Conservation (phyloP, 1,140 invertebrate species). For the Drosophila arizonae region DNA sequence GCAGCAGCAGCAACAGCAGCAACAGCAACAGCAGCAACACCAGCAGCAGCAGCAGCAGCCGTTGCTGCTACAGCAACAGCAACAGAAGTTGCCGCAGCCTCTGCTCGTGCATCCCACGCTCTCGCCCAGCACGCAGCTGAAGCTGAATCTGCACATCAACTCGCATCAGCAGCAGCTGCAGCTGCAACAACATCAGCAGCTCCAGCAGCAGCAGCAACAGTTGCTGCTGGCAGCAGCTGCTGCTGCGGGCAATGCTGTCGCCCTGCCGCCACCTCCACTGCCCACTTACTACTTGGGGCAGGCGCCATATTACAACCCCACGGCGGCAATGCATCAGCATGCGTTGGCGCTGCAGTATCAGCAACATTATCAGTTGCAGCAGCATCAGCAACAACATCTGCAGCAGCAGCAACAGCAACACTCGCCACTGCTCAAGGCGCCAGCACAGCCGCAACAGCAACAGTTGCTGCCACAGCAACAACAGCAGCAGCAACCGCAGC, state of each 20-base stretch:
- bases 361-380: conserved; percentile 52
- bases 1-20: conserved; percentile 40
- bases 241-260: conserved; percentile 44
- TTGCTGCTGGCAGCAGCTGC: conserved; percentile 46
- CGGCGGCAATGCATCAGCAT: conserved; percentile 70
- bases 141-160: conserved; percentile 77
- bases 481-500: conserved; percentile 30
- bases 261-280: conserved; percentile 50
- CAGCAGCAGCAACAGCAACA: conserved; percentile 43
- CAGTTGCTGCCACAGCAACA: conserved; percentile 6
- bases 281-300: conserved; percentile 66
- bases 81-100: conserved; percentile 41
- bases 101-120: conserved; percentile 66
- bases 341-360: conserved; percentile 55
- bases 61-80: conserved; percentile 29
- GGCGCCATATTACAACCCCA: conserved; percentile 57
- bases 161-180: conserved; percentile 76
- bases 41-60: conserved; percentile 36
- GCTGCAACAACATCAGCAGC: conserved; percentile 65
- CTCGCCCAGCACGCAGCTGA: conserved; percentile 75
- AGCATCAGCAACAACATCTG: conserved; percentile 28
- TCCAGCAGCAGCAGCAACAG: conserved; percentile 54
- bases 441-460: conserved; percentile 1
- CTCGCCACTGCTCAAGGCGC: conserved; percentile 14
- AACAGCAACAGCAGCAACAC: conserved; percentile 41